Evolutionary conservation across 2,113 vertebrate species (phyloP), one percentile per base, ranked within the genome.

Genomic region (Campylomormyrus numenius): DNA sequence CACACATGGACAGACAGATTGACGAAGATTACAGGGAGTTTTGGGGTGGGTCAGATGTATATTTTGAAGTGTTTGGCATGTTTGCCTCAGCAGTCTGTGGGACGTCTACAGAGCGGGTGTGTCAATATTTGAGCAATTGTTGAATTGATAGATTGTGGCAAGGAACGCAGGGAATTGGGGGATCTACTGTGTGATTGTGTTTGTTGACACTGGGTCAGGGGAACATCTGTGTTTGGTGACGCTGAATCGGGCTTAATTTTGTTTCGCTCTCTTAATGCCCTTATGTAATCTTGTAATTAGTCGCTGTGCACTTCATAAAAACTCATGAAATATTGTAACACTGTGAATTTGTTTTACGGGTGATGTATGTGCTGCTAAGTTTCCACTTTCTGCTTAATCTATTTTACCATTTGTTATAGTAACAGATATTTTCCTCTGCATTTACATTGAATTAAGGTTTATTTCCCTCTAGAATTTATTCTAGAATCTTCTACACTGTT

Each of bases 41-140:
- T 80, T 42, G 74, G 42, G 74, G 13, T 80, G 74, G 74, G 13
- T 80, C 70, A 77, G 35, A 80, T 39, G 35, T 77, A 2, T 42
- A 39, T 80, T 39, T 42, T 39, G 10, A 80, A 42, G 15, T 7
- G 35, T 80, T 80, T 17, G 35, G 74, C 31, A 13, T 2, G 0
- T 42, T 80, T 80, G 74, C 74, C 19, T 80, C 35, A 7, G 74
- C 13, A 80, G 35, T 42, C 15, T 80, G 31, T 39, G 74, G 74
- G 74, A 42, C 39, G 3, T 42, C 35, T 80, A 17, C 15, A 42
- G 74, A 80, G 74, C 13, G 35, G 6, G 17, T 42, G 17, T 80
- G 74, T 80, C 74, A 80, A 80, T 80, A 80, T 80, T 80, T 80
- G 74, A 80, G 74, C 35, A 80, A 80, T 80, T 80, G 31, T 80